Conservation (phyloP, 2,797 vertebrate genomes). For the Crypturellus tataupa region DNA sequence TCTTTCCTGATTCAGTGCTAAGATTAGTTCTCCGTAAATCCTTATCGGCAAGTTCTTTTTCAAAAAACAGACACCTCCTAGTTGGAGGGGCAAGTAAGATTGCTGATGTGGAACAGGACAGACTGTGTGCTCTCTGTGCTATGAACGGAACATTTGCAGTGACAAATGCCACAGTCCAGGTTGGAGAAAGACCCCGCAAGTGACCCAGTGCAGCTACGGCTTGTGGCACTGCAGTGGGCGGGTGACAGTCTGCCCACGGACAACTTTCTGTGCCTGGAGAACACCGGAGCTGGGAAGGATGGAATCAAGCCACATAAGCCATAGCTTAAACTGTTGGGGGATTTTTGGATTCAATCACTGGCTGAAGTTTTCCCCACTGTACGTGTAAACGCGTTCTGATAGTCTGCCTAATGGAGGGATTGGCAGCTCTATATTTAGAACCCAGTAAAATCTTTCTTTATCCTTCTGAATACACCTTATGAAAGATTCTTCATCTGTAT, state of each 20-base stretch:
- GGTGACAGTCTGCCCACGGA: neutral
- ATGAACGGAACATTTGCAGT: neutral
- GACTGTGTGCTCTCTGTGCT: neutral
- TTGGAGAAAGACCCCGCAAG: neutral
- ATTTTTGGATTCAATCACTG: neutral
- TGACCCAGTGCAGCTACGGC: fast-evolving
- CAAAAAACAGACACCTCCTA: neutral
- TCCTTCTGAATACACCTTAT: neutral
- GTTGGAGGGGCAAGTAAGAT: neutral
- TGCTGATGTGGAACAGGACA: neutral
- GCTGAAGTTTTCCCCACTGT: neutral
- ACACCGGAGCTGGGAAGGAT: neutral
- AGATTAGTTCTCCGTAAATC: neutral
- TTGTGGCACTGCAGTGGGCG: neutral
- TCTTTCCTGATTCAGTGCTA: neutral
- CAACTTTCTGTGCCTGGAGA: neutral
- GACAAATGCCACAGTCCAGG: neutral
- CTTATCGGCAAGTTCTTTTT: neutral
- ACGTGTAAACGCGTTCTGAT: neutral
- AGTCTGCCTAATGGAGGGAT: neutral
- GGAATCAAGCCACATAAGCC: fast-evolving
- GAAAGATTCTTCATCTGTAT: neutral
- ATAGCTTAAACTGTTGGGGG: neutral
- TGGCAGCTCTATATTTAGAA: neutral
- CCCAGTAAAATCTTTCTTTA: neutral